phyloP scores from a whole-genome alignment of 1,140 invertebrate species.

The Telenomus remus region DNA sequence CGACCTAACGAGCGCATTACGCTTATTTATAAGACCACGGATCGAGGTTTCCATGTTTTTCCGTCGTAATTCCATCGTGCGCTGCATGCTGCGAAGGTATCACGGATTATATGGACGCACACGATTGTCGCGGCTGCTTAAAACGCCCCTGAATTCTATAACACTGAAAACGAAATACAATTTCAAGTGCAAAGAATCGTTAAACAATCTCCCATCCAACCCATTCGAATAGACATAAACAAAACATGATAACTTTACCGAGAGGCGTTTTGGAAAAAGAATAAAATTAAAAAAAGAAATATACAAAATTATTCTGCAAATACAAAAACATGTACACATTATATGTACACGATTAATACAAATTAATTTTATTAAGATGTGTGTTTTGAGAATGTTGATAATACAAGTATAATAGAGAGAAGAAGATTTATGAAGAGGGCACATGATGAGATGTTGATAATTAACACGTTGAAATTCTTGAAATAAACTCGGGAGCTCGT shows the following conservation, averaged over 20 bases:
- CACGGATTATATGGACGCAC: constrained; percentile 49
- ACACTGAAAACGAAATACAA: constrained; percentile 45
- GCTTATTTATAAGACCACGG: constrained; percentile 67
- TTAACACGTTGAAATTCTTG: constrained; percentile 51
- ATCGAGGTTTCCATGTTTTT: constrained; percentile 62
- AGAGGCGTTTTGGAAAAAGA: too few relatives aligned
- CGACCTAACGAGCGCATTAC: constrained; percentile 68
- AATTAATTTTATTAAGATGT: too few relatives aligned
- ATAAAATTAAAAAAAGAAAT: too few relatives aligned
- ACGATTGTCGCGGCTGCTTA: constrained; percentile 55
- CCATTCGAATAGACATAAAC: neutral
- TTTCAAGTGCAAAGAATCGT: constrained; percentile 40
- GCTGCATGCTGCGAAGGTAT: constrained; percentile 45
- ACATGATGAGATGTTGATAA: constrained; percentile 39
- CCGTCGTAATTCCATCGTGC: constrained; percentile 60
- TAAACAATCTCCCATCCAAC: constrained; percentile 17
- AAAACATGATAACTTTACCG: too few relatives aligned
- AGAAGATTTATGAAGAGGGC: constrained; percentile 28
- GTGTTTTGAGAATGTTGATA: constrained; percentile 27
- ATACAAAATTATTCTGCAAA: too few relatives aligned
- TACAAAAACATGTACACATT: too few relatives aligned
- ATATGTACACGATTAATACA: too few relatives aligned
- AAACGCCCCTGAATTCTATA: constrained; percentile 41
- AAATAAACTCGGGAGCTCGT: constrained; percentile 48
- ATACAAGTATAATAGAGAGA: constrained; percentile 26